phyloP scores from a whole-genome alignment of 1,140 invertebrate genomes.

The Diorhabda sublineata region DNA sequence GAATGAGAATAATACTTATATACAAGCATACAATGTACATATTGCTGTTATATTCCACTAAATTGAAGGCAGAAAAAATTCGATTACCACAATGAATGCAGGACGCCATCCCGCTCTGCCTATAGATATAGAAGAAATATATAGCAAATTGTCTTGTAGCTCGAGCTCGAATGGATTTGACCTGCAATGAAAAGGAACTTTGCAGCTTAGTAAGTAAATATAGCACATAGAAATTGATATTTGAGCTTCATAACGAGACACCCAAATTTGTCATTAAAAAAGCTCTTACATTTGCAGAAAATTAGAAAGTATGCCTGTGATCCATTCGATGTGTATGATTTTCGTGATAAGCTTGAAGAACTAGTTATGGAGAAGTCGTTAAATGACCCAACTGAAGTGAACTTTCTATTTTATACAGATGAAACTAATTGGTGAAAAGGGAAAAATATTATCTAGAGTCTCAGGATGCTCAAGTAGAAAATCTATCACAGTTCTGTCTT shows the following conservation, averaged over 20 bases:
- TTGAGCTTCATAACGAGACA: conserved; percentile 1
- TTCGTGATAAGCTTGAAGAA: conserved; percentile 24
- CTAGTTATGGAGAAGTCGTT: conserved; percentile 4
- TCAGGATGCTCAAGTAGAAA: conserved; percentile 37
- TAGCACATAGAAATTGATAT: conserved; percentile 14
- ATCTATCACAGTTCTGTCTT: conserved; percentile 38
- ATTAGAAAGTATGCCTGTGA: too few relatives aligned
- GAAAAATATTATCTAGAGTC: conserved; percentile 29
- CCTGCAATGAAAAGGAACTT: conserved; percentile 21
- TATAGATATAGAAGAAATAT: conserved; percentile 10
- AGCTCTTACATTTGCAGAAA: too few relatives aligned
- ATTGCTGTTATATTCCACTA: background rate
- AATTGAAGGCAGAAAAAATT: background rate
- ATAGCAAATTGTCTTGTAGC: conserved; percentile 21
- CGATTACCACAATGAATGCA: too few relatives aligned
- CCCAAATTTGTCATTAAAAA: conserved; percentile 7
- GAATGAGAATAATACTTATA: background rate
- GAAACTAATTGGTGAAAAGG: conserved; percentile 33
- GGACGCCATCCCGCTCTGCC: background rate
- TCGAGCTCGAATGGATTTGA: conserved; percentile 18
- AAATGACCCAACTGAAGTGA: background rate
- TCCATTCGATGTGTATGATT: conserved; percentile 1
- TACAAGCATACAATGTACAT: background rate
- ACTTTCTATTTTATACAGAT: conserved; percentile 29
- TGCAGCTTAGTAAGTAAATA: conserved; percentile 14